Base-by-base conservation (phyloP, 2,113 vertebrate species). In the Camelus dromedarius region DNA sequence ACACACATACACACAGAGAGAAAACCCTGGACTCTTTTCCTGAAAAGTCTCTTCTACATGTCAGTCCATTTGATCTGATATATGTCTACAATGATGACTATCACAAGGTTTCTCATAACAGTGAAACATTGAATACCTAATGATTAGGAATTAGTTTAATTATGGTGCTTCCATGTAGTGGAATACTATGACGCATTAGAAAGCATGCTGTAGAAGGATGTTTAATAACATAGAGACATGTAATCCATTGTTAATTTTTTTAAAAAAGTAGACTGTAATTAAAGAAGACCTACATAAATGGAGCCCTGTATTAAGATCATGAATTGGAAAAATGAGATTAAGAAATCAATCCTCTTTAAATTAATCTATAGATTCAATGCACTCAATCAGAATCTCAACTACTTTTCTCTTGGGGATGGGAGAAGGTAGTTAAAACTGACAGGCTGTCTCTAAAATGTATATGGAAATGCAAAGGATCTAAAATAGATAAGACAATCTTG, bases 281-380 rank as follows among this genome's bases (percentile, higher is more conserved):
- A 90, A 86, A 86, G 42, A 79, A 72, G 30, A 69, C 30, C 16
- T 70, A 95, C 84, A 35, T 72, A 80, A 80, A 86, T 67, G n/a
- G 26, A 42, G 24, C 8, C 10, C n/a, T 42, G 7, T 26, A 50
- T 67, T 73, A 93, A n/a, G 56, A 22, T 91, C 18, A 69, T 48
- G n/a, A 81, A 76, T 35, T 91, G 30, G 52, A 67, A 95, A 93
- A 48, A 26, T 85, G 20, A 72, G 26, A 70, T 81, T 54, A 64
- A 93, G 35, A 80, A 81, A 64, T 14, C 12, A 24, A 19, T 70
- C 26, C 84, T 72, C 66, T 81, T 64, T 42, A 35, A 38, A 72
- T 56, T 87, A n/a, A 35, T 42, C 54, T 86, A 24, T 48, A 56
- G 58, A 32, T 54, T 56, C 24, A 66, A 46, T 22, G 28, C 24